phyloP scores from a whole-genome alignment of 2,113 vertebrate species.

The Tor tambroides region DNA sequence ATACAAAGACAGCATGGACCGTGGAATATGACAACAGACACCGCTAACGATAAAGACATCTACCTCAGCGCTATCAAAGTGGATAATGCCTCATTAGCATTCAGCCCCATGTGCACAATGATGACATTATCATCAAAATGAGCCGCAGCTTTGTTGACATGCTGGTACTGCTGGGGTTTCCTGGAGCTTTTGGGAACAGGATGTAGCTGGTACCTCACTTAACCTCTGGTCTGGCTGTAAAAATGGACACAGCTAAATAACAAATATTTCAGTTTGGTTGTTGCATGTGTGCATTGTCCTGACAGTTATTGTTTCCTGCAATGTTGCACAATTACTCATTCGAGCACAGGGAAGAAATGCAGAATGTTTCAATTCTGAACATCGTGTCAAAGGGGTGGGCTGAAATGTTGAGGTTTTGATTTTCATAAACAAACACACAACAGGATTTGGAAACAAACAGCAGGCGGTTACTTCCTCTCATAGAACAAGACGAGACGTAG shows the following conservation, averaged over 20 bases:
- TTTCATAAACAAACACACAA: constrained; percentile 50
- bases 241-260: constrained; percentile 26
- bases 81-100: constrained; percentile 62
- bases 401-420: constrained; percentile 49
- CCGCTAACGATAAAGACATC: constrained; percentile 22
- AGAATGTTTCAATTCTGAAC: constrained; percentile 49
- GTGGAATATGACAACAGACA: constrained; percentile 25
- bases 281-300: background rate
- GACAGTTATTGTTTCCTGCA: constrained; percentile 43
- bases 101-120: constrained; percentile 57
- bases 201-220: constrained; percentile 35
- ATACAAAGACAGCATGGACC: background rate
- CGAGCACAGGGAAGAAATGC: constrained; percentile 31
- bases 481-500: background rate
- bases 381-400: constrained; percentile 37
- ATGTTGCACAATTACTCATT: constrained; percentile 44
- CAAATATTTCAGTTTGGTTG: background rate
- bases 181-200: constrained; percentile 57
- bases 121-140: constrained; percentile 63
- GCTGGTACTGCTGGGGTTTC: constrained; percentile 62
- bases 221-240: constrained; percentile 8
- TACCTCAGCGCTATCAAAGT: constrained; percentile 35
- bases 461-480: constrained; percentile 9
- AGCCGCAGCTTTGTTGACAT: constrained; percentile 57
- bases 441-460: constrained; percentile 41